Evolutionary conservation across 2,888 invertebrate genomes (phyloP).

Genomic region (Epistrophe eligans): DNA sequence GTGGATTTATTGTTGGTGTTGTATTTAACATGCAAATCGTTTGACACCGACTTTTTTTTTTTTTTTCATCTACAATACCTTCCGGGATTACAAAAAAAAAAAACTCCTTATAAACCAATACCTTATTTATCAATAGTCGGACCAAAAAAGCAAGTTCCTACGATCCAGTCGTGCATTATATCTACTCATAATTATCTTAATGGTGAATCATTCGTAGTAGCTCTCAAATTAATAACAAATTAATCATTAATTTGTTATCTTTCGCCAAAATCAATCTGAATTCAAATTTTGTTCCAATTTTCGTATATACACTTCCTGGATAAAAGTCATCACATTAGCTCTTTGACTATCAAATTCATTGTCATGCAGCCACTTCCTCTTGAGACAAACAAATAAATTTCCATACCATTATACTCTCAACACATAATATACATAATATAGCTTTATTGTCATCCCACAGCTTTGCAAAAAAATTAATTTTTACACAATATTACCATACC

Average conservation of each 20-base stretch:
- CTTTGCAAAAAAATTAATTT: constrained; percentile 32
- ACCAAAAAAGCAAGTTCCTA: too few species aligned
- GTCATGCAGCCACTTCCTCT: constrained; percentile 63
- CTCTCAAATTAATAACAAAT: constrained; percentile 24
- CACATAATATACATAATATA: neutral
- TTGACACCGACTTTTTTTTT: too few species aligned
- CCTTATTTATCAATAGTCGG: too few species aligned
- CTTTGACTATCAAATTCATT: constrained; percentile 45
- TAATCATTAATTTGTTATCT: constrained; percentile 46
- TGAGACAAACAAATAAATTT: constrained; percentile 54
- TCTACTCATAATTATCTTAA: neutral
- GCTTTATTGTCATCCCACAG: constrained; percentile 52
- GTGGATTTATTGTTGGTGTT: too few species aligned
- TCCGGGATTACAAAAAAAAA: too few species aligned
- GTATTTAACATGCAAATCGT: too few species aligned
- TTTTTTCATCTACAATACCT: too few species aligned
- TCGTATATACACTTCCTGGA: constrained; percentile 51
- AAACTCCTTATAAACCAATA: too few species aligned
- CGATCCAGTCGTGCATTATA: too few species aligned
- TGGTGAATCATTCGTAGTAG: neutral
- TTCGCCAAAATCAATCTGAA: constrained; percentile 48
- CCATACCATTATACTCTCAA: constrained; percentile 52
- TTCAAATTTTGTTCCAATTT: constrained; percentile 62
- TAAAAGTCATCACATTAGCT: constrained; percentile 5
- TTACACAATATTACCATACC: constrained; percentile 41